phyloP scores from a whole-genome alignment of 2,888 invertebrate species.

The Callosobruchus maculatus region DNA sequence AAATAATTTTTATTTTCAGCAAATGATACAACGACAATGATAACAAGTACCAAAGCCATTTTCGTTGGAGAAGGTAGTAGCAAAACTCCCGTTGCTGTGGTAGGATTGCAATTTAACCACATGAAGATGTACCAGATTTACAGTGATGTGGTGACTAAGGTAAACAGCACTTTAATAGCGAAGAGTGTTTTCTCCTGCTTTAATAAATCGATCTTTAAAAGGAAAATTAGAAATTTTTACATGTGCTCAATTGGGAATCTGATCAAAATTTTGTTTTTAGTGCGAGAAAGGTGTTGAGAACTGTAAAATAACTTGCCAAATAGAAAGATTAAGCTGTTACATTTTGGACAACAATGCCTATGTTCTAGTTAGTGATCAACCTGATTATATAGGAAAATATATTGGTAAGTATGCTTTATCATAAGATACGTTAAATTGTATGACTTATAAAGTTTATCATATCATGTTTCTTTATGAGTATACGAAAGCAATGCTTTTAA shows the following conservation, averaged over 20 bases:
- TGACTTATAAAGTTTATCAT: too few relatives aligned
- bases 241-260: too few relatives aligned
- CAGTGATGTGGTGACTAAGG: conserved; percentile 73
- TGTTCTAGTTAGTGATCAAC: conserved; percentile 72
- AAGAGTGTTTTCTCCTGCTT: too few relatives aligned
- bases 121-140: conserved; percentile 72
- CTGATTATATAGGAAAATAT: conserved; percentile 59
- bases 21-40: conserved; percentile 58
- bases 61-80: conserved; percentile 58
- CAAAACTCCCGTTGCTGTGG: conserved; percentile 65
- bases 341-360: conserved; percentile 88
- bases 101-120: conserved; percentile 79
- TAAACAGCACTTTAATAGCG: conserved; percentile 32
- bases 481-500: too few relatives aligned
- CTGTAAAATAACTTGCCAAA: conserved; percentile 49
- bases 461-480: too few relatives aligned
- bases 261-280: too few relatives aligned
- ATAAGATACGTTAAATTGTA: too few relatives aligned
- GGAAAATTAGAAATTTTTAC: too few relatives aligned
- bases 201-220: too few relatives aligned
- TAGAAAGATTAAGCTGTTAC: conserved; percentile 72
- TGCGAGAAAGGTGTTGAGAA: conserved; percentile 2
- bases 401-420: conserved; percentile 57
- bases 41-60: conserved; percentile 83
- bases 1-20: too few relatives aligned